These are phyloP conservation scores for Archaeoteleia sp. DNA, from an alignment of 2,888 invertebrate species.

Conservation along the genomic window DNA sequence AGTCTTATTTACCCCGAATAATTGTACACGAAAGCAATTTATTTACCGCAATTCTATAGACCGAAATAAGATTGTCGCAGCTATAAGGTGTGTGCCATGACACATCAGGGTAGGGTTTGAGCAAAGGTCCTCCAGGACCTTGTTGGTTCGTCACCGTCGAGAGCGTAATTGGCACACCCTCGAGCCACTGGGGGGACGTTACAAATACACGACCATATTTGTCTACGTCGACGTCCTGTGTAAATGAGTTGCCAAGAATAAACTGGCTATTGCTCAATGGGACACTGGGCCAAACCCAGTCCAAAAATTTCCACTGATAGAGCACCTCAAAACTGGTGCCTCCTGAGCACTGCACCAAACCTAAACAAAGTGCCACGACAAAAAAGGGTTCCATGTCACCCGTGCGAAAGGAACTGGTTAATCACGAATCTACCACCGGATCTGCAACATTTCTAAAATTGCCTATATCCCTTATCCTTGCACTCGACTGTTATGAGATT, in stretches of 20 bases:
- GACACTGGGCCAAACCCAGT: constrained; percentile 68
- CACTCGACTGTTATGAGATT: constrained; percentile 5
- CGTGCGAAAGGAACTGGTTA: constrained; percentile 7
- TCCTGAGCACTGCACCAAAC: constrained; percentile 39
- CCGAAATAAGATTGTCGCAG: constrained; percentile 70
- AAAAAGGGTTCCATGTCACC: constrained; percentile 51
- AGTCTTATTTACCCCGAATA: neutral
- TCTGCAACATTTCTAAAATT: constrained; percentile 10
- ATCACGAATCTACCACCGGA: constrained; percentile 20
- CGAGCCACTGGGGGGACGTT: constrained; percentile 72
- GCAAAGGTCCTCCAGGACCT: constrained; percentile 68
- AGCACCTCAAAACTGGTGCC: constrained; percentile 59
- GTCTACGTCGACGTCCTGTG: constrained; percentile 71
- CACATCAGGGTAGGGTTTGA: constrained; percentile 72
- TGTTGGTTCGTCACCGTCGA: constrained; percentile 64
- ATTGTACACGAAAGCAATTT: no score
- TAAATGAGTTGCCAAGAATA: constrained; percentile 68
- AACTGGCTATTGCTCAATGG: constrained; percentile 63
- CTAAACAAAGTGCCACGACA: constrained; percentile 37
- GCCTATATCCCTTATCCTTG: constrained; percentile 1
- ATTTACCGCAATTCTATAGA: constrained; percentile 73
- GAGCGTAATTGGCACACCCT: constrained; percentile 71
- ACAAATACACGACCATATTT: constrained; percentile 68
- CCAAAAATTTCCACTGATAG: constrained; percentile 69
- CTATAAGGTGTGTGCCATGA: constrained; percentile 65